These are phyloP conservation scores for Carlito syrichta DNA, from an alignment of 2,113 vertebrate genomes.

Conservation along the genomic window DNA sequence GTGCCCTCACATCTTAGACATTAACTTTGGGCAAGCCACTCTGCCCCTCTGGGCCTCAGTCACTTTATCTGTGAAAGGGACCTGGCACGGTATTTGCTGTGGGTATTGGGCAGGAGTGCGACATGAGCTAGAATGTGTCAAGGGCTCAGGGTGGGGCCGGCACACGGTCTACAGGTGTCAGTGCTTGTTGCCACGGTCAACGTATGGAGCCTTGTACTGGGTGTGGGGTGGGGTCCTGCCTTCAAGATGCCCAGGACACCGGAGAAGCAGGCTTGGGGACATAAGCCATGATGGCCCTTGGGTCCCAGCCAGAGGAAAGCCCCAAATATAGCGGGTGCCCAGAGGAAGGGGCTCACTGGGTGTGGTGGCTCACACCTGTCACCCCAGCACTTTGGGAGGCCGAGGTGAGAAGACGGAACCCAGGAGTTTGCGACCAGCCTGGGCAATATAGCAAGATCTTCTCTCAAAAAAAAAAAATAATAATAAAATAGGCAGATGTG, in stretches of 20 bases:
- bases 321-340: neutral
- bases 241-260: too few species aligned
- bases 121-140: rapidly evolving
- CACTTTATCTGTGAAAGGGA: neutral
- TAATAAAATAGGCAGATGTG: too few species aligned
- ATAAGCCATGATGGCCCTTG: rapidly evolving
- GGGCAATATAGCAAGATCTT: too few species aligned
- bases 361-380: too few species aligned
- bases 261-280: neutral
- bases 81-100: rapidly evolving
- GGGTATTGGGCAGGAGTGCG: rapidly evolving
- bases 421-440: too few species aligned
- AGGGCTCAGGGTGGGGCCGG: rapidly evolving
- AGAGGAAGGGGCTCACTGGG: too few species aligned
- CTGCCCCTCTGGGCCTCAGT: neutral
- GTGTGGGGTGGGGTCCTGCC: too few species aligned
- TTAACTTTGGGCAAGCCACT: neutral
- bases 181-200: rapidly evolving
- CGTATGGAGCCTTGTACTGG: neutral
- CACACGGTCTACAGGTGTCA: rapidly evolving
- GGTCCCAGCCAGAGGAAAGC: neutral
- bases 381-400: too few species aligned
- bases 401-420: too few species aligned
- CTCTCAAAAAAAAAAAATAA: too few species aligned
- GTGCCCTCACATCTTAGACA: rapidly evolving